Evolutionary conservation across 1,140 invertebrate genomes (phyloP), one percentile per base, ranked within the genome.

Genomic region (Drosophila micromelanica): DNA sequence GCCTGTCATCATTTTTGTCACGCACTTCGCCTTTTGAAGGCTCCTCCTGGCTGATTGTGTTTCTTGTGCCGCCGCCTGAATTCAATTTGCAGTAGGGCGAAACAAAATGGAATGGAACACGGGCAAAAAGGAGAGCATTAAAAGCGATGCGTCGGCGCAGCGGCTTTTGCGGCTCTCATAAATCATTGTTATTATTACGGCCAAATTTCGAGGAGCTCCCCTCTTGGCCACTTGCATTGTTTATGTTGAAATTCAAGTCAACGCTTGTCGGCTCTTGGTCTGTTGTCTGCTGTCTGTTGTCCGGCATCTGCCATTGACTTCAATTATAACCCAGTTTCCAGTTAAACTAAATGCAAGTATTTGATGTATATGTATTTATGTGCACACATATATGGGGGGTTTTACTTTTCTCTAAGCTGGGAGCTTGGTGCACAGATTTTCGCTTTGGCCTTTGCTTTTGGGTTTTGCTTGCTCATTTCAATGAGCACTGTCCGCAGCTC

Each of bases 1-100:
- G 77, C 30, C 78, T 84, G 84, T 89, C 84, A 89, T 77, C 80
- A 89, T 89, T 89, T 89, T 89, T 89, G 84, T 89, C 84, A 89
- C 84, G 85, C 84, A 89, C 84, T 40, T 73, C 60, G 76, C 68
- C 56, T 65, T 78, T 77, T 74, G 70, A 85, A 86, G 79, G 78
- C 82, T 78, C 67, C 62, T 76, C 40, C 30, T 61, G 68, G 11
- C 52, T 54, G 56, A 67, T 63, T n/a, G 23, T 37, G 72, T 69
- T 63, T 57, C 20, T 35, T 30, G 12, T 57, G 20, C 35, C 68
- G 51, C 45, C 42, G 6, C 1, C 43, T 46, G 72, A 75, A 75
- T 79, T 80, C 65, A 75, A 80, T 80, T 75, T 79, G 57, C 48
- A 51, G 9, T 35, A 52, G 70, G 46, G 76, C 32, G 63, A 37